Percentiles rank a stretch among this genome's conserved stretches.
These are phyloP conservation scores for Odontophorus gujanensis DNA, from an alignment of 2,113 vertebrate genomes.

Conservation along the genomic window DNA sequence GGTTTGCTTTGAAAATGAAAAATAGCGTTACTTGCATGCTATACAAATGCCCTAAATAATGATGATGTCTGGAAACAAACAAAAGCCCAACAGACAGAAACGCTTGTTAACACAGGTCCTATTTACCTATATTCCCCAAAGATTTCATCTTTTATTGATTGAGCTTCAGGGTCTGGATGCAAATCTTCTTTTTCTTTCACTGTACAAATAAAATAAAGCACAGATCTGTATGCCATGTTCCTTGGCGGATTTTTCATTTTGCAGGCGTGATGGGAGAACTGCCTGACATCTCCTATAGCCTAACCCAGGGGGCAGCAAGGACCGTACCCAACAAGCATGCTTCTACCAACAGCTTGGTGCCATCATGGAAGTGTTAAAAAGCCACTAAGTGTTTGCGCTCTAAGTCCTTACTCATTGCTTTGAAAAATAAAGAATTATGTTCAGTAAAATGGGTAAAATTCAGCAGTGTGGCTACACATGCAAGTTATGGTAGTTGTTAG, in stretches of 20 bases:
- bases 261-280: background rate
- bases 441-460: background rate
- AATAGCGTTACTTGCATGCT: slow-evolving; percentile 20
- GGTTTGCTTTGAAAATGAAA: slow-evolving; percentile 75
- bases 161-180: slow-evolving; percentile 93
- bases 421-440: background rate
- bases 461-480: background rate
- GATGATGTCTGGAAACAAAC: slow-evolving; percentile 32
- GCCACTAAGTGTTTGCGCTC: background rate
- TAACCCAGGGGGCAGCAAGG: background rate
- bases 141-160: slow-evolving; percentile 95
- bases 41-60: slow-evolving; percentile 29
- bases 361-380: background rate
- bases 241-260: background rate
- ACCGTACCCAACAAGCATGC: background rate
- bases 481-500: background rate
- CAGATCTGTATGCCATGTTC: slow-evolving; percentile 24
- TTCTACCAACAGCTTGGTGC: background rate
- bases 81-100: slow-evolving; percentile 47
- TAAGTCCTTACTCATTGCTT: background rate
- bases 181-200: slow-evolving; percentile 98
- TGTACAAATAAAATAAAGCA: slow-evolving; percentile 75
- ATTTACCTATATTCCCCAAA: slow-evolving; percentile 98
- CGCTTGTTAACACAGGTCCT: background rate
- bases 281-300: background rate